Conservation (phyloP, 2,888 invertebrate species). For the Machimus atricapillus region DNA sequence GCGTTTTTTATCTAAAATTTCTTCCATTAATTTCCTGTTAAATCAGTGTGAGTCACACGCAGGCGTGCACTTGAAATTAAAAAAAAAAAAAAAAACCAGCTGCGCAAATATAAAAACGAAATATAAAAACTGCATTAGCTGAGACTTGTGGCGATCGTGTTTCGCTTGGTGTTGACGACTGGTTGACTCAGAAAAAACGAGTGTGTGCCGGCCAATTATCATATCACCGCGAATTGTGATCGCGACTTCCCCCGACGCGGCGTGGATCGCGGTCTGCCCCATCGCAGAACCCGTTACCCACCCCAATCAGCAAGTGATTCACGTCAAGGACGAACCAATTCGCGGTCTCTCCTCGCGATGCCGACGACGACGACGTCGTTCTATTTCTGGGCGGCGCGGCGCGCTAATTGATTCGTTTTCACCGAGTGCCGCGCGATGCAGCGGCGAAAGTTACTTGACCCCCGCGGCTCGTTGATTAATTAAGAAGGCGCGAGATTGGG, state of each 20-base stretch:
- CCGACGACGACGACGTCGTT: background rate
- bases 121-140: background rate
- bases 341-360: background rate
- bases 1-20: background rate
- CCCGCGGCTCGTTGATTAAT: background rate
- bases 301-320: background rate
- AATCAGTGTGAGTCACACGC: background rate
- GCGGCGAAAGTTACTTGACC: background rate
- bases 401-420: background rate
- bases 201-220: background rate
- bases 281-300: background rate
- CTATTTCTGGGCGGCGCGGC: background rate
- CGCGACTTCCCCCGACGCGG: background rate
- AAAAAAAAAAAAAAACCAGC: background rate
- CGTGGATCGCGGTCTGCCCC: background rate
- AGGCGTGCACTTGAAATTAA: background rate
- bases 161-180: background rate
- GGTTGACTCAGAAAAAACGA: background rate
- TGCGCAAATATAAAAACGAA: background rate
- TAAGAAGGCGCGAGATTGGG: background rate
- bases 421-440: background rate
- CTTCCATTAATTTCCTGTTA: background rate
- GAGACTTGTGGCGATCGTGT: background rate
- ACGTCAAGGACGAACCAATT: background rate
- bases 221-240: slow-evolving; percentile 13